Percentiles rank a stretch among this genome's conserved stretches.
Evolutionary conservation across 2,113 vertebrate genomes (phyloP).

Genomic region (Pan paniscus): DNA sequence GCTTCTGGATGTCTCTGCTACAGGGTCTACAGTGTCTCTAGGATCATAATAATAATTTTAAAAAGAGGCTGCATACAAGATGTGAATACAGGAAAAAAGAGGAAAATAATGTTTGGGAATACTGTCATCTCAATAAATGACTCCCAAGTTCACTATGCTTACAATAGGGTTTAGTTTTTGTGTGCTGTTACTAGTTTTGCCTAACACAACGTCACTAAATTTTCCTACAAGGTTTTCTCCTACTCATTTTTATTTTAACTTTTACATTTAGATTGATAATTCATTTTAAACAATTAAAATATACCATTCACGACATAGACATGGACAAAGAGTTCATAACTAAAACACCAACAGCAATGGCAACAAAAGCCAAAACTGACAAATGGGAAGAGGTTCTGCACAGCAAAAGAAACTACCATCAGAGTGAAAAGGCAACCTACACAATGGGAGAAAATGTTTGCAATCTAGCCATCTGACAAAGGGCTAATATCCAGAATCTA

Average conservation of each 20-base stretch:
- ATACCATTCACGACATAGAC: too few species aligned
- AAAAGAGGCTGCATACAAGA: background rate
- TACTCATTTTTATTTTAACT: background rate
- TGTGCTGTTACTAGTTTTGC: background rate
- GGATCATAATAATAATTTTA: too few species aligned
- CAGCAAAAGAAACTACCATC: too few species aligned
- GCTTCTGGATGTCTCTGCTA: background rate
- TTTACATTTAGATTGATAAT: background rate
- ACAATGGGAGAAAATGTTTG: too few species aligned
- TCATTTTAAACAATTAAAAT: background rate
- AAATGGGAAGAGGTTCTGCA: too few species aligned
- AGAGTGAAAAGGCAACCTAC: too few species aligned
- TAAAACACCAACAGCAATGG: too few species aligned
- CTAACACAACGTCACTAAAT: background rate
- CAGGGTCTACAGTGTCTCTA: background rate
- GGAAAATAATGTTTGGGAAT: background rate
- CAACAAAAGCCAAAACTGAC: too few species aligned
- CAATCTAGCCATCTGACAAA: too few species aligned
- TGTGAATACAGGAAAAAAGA: background rate
- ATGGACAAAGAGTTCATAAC: too few species aligned
- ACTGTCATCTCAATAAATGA: background rate
- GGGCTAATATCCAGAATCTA: too few species aligned
- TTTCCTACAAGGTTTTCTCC: background rate
- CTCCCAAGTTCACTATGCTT: background rate
- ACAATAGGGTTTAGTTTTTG: background rate